These are phyloP conservation scores for Rhea pennata DNA, from an alignment of 2,113 vertebrate species.

Conservation along the genomic window DNA sequence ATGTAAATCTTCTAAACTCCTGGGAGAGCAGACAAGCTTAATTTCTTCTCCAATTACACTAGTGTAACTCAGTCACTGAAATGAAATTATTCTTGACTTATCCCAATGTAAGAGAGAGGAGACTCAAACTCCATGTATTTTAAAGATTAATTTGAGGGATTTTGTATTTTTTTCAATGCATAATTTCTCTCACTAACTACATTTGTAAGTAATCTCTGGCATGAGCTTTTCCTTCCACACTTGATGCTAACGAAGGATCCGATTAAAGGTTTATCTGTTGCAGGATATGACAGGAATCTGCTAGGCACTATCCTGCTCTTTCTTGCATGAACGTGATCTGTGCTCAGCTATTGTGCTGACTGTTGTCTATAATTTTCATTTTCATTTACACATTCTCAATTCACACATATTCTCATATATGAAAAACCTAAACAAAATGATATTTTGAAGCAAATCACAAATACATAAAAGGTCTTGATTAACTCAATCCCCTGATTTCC, in stretches of 20 bases:
- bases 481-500: neutral
- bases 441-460: neutral
- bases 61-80: neutral
- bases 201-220: slow-evolving; percentile 36
- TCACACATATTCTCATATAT: neutral
- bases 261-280: slow-evolving; percentile 51
- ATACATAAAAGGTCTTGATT: neutral
- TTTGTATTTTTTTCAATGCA: slow-evolving; percentile 20
- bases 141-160: slow-evolving; percentile 52
- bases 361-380: neutral
- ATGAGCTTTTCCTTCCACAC: slow-evolving; percentile 18
- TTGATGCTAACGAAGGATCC: slow-evolving; percentile 48
- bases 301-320: neutral
- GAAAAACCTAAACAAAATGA: slow-evolving; percentile 14
- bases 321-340: neutral
- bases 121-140: neutral
- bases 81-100: slow-evolving; percentile 28
- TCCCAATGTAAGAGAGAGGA: neutral
- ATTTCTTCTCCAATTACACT: neutral
- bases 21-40: neutral
- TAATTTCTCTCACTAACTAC: slow-evolving; percentile 53
- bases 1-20: neutral
- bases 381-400: neutral
- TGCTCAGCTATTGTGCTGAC: neutral
- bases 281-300: neutral